These are phyloP conservation scores for Polypedilum pembai DNA, from an alignment of 1,140 invertebrate species.

Conservation along the genomic window DNA sequence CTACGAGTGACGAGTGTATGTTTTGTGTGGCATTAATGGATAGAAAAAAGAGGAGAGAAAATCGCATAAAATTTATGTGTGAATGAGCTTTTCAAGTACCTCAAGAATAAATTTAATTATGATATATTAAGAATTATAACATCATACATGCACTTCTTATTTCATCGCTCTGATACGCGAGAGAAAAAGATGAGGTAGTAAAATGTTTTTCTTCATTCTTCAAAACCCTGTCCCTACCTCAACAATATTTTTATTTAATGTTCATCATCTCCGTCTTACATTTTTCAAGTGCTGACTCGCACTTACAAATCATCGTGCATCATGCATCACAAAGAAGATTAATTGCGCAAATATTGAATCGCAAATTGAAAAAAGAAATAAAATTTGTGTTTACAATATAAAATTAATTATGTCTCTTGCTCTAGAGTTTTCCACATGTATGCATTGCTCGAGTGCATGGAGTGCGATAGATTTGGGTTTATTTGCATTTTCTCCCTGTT, in stretches of 20 bases:
- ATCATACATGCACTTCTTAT: no score
- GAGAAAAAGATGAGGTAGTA: no score
- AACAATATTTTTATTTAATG: not conserved
- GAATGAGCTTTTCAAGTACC: constrained; percentile 4
- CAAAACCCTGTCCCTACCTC: not conserved
- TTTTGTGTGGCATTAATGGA: no score
- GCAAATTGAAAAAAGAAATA: not conserved
- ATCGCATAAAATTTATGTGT: not conserved
- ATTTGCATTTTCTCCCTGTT: not conserved
- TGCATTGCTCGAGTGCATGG: no score
- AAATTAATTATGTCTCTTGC: no score
- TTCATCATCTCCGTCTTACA: not conserved
- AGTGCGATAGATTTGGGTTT: not conserved
- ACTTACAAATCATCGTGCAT: not conserved
- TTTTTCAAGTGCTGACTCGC: not conserved
- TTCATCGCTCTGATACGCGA: no score
- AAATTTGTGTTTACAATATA: not conserved
- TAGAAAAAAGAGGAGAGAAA: no score
- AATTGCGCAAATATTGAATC: constrained; percentile 13
- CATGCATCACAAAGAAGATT: not conserved
- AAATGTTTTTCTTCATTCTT: no score
- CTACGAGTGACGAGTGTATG: no score
- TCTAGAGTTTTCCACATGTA: no score
- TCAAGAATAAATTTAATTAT: not conserved
- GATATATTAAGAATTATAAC: not conserved